Evolutionary conservation across 1,140 invertebrate species (phyloP).

Genomic region (Heterodera carotae): DNA sequence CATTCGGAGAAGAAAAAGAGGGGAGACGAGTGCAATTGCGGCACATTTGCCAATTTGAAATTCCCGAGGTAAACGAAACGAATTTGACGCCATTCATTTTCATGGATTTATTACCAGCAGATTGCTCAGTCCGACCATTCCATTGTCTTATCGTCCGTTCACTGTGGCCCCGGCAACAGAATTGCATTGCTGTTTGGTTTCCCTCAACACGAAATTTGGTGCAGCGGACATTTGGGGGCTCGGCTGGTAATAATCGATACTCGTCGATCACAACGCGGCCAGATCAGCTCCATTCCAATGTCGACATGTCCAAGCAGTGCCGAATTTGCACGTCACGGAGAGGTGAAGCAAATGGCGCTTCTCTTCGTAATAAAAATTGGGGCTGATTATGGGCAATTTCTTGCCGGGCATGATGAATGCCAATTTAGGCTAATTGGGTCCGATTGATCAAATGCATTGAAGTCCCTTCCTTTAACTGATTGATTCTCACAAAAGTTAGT

Average conservation of each 20-base stretch:
- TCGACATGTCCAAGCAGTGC: constrained; percentile 37
- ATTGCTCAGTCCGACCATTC: not conserved
- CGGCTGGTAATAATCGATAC: constrained; percentile 26
- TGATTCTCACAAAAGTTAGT: constrained; percentile 4
- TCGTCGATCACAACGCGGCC: constrained; percentile 14
- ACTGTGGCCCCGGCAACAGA: constrained; percentile 28
- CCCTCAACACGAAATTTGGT: constrained; percentile 39
- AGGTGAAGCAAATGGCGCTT: constrained; percentile 29
- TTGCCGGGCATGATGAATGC: no score
- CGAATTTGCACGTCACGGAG: constrained; percentile 41
- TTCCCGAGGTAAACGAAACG: constrained; percentile 4
- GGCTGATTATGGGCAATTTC: no score
- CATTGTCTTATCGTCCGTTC: constrained; percentile 26
- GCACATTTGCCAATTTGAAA: constrained; percentile 2
- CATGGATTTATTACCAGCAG: not conserved
- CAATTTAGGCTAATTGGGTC: no score
- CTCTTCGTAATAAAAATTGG: no score
- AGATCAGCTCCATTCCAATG: constrained; percentile 23
- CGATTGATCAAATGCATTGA: no score
- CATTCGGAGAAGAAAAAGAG: not conserved
- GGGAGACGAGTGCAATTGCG: constrained; percentile 8
- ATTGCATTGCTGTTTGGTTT: constrained; percentile 36
- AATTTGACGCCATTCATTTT: constrained; percentile 7
- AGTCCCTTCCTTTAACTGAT: no score
- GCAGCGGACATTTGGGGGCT: constrained; percentile 28